Evolutionary conservation across 2,888 invertebrate genomes (phyloP), one percentile per base, ranked within the genome.

Genomic region (Amblyjoppa proteus): DNA sequence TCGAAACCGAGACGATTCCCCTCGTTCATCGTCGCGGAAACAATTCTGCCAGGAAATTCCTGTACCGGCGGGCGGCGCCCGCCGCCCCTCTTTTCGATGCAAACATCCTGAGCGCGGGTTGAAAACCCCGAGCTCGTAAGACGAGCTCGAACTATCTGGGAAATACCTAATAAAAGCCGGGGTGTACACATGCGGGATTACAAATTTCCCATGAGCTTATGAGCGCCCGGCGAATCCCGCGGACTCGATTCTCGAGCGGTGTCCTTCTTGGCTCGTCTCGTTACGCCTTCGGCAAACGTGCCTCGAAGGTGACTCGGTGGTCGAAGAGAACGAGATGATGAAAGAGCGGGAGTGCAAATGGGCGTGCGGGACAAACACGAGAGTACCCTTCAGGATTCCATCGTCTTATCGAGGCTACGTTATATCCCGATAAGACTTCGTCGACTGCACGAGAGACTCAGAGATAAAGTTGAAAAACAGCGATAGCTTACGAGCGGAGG

Each of bases 81-180:
- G 41, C 16, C 41, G 41, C 45, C 73, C 73, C 73, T 74, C 73
- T 74, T 41, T 74, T 45, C 58, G 58, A 58, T 58, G 4, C 58
- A 28, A 58, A 28, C 41, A 38, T 74, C 6, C 73, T 58, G 34
- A 28, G 45, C 73, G 51, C 45, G 38, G 73, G 58, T 16, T 34
- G 28, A 58, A 28, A 58, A n/a, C n/a, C 58, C 28, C 28, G 9
- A 41, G 20, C 13, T 28, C n/a, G 11, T 34, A 71, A 71, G 28
- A 20, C 41, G 28, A 28, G 25, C n/a, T 41, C 38, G 25, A 49
- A 5, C 9, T 34, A 66, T 66, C 66, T 28, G 81, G 81, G 81
- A 81, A 81, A 81, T 81, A 81, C 81, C 81, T 75, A 81, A 81
- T 75, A 66, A 80, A 80, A 70, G 64, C 64, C 66, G 64, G 38